phyloP scores from a whole-genome alignment of 2,888 invertebrate species.

The Steinernema carpocapsae region DNA sequence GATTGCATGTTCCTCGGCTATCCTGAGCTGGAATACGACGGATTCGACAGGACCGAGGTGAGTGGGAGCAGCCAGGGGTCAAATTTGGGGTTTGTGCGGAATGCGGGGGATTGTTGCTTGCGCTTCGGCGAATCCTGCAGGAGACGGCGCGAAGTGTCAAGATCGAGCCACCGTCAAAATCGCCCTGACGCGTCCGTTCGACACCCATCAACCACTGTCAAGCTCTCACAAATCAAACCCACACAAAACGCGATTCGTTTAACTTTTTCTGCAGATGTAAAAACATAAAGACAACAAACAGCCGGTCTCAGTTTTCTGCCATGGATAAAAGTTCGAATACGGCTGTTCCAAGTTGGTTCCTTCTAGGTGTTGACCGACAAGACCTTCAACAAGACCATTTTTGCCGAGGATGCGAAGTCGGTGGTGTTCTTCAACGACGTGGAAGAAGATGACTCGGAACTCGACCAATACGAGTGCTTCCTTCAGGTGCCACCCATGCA shows the following conservation, averaged over 20 bases:
- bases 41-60: conserved; percentile 48
- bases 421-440: conserved; percentile 69
- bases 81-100: not conserved
- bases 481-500: conserved; percentile 57
- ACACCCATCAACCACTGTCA: conserved; percentile 12
- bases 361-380: conserved; percentile 65
- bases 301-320: not conserved
- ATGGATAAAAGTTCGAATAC: too few species aligned
- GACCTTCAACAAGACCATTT: conserved; percentile 69
- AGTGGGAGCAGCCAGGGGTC: not conserved
- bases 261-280: not conserved
- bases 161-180: not conserved
- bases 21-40: conserved; percentile 69
- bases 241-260: not conserved
- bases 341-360: too few species aligned
- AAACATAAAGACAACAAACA: not conserved
- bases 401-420: conserved; percentile 68
- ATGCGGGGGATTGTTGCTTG: not conserved
- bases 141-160: not conserved
- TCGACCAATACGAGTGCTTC: conserved; percentile 69
- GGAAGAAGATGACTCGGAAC: conserved; percentile 66
- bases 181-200: not conserved
- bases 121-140: not conserved
- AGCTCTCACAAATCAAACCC: conserved; percentile 11
- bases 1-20: conserved; percentile 69